Evolutionary conservation across 2,888 invertebrate species (phyloP), one percentile per base, ranked within the genome.

Genomic region (Teleiodes luculella): DNA sequence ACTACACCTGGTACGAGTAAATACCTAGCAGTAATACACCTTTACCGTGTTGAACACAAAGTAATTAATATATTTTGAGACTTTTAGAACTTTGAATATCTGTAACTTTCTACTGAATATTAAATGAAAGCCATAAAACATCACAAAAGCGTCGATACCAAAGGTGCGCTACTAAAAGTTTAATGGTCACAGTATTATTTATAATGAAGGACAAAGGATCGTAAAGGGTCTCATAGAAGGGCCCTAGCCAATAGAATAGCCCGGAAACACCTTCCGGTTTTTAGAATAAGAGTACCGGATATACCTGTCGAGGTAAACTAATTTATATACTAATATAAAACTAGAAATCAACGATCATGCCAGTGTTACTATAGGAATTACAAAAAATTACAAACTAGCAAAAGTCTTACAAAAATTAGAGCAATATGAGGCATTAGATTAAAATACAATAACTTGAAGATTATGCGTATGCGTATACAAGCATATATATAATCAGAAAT

Each of bases 161-260:
- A 37, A 14, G 37, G 13, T 28, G 11, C 13, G 3, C 20, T 16
- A 54, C 31, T 51, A 51, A 54, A 51, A 31, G 8, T 39, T 47
- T 47, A 52, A 52, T 48, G 48, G 41, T 52, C 5, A 36, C 41
- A 8, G 10, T 49, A 49, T 49, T 52, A 52, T 47, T 41, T 37
- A 33, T 47, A 46, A 31, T 35, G 24, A 46, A 31, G 30, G 24
- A 48, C 52, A 52, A 55, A 43, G 39, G 41, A 14, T 24, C 41
- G 30, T 55, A 55, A 55, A 55, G 52, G 48, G 35, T 35, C 18
- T 30, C 24, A 54, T 46, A 20, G 41, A 31, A 14, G 7, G 31
- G 31, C 46, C 20, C 28, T 49, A 24, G 13, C 20, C 20, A 37
- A 37, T 37, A 49, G 36, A 46, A 46, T 46, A 14, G 20, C n/a